Evolutionary conservation across 2,113 vertebrate species (phyloP).

Genomic region (Puffinus mauretanicus): DNA sequence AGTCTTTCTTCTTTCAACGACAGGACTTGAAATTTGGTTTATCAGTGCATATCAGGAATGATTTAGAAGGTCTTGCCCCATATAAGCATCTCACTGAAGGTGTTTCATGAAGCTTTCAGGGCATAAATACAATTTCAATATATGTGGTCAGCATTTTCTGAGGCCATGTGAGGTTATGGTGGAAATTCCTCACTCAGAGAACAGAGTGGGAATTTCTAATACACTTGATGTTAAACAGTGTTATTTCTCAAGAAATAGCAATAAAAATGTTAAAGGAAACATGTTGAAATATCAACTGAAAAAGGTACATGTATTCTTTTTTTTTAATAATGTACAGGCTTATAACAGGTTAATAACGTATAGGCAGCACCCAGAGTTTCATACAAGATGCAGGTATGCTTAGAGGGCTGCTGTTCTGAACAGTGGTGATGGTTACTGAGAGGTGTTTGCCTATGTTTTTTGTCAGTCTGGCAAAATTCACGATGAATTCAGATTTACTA

Average conservation of each 20-base stretch:
- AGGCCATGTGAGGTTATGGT: background rate
- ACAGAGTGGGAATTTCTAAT: background rate
- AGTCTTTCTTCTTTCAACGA: background rate
- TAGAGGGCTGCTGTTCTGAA: background rate
- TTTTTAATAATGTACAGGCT: background rate
- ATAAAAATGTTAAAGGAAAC: background rate
- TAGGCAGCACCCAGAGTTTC: background rate
- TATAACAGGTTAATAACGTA: too few species aligned
- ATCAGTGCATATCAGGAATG: background rate
- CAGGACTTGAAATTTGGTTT: background rate
- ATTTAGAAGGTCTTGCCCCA: background rate
- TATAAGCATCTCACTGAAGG: background rate
- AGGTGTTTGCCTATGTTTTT: background rate
- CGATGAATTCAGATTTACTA: background rate
- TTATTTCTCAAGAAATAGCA: background rate
- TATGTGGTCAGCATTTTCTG: background rate
- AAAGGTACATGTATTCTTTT: background rate
- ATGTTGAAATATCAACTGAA: background rate
- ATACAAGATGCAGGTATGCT: background rate
- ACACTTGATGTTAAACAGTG: background rate
- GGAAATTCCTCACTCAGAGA: background rate
- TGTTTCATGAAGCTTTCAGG: background rate
- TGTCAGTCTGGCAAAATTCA: background rate
- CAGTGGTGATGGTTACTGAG: background rate
- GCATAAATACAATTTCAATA: background rate